Evolutionary conservation across 2,888 invertebrate genomes (phyloP).

Genomic region (Polydrusus cervinus): DNA sequence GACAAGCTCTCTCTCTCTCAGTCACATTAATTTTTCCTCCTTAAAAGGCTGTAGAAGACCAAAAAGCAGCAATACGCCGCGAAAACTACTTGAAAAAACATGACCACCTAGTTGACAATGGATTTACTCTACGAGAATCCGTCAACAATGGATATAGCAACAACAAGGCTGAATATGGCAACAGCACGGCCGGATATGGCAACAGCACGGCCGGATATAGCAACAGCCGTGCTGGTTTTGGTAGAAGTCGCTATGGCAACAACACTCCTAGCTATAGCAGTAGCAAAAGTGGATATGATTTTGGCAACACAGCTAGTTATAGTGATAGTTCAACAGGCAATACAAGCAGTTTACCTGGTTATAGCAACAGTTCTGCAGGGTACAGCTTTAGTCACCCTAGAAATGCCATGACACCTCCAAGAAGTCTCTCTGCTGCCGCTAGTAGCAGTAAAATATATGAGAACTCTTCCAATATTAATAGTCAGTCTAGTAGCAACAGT

Average conservation of each 20-base stretch:
- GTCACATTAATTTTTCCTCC: background rate
- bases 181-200: background rate
- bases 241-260: no score
- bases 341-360: no score
- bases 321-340: no score
- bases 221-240: background rate
- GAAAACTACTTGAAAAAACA: slow-evolving; percentile 61
- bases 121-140: slow-evolving; percentile 58
- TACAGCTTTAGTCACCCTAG: background rate
- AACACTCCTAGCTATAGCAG: background rate
- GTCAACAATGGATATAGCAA: slow-evolving; percentile 39
- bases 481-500: slow-evolving; percentile 1
- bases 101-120: slow-evolving; percentile 61
- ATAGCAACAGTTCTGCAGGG: no score
- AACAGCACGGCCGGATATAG: background rate
- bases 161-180: slow-evolving; percentile 13
- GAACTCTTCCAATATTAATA: background rate
- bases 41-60: slow-evolving; percentile 60
- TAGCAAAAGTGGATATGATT: no score
- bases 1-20: background rate
- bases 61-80: slow-evolving; percentile 61
- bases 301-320: no score
- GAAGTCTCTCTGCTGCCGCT: background rate
- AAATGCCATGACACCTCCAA: background rate
- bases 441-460: background rate